Evolutionary conservation across 1,140 invertebrate species (phyloP), one percentile per base, ranked within the genome.

Genomic region (Nylanderia fulva): DNA sequence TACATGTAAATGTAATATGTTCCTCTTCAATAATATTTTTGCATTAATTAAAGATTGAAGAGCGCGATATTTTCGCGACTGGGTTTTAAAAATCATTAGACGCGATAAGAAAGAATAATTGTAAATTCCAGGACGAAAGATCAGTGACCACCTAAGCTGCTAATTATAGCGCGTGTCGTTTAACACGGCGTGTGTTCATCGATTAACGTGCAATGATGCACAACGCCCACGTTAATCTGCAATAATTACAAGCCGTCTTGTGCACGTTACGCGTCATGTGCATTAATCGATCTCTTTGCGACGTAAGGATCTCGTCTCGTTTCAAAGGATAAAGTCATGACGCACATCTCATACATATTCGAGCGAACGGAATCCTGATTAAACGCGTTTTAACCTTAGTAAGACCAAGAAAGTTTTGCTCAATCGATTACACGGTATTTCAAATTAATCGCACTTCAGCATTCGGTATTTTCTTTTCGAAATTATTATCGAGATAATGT

Each of bases 121-220:
- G 48, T 64, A 56, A 77, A 66, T 27, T 33, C 9, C n/a, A 1
- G 13, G 24, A 56, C 61, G 45, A 63, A 79, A 84, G 60, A 84
- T 77, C 72, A 84, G 45, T 77, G 82, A 66, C 60, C 36, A 84
- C 13, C 58, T 63, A 15, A 74, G 21, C 13, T 77, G 48, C 36
- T 84, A 79, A 84, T 84, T 84, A 84, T 68, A 82, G 76, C 45
- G 11, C 1, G 0, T 8, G 61, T 71, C 48, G 27, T 83, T 74
- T 66, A 83, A 66, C 33, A 11, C 45, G 27, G n/a, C 29, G 52
- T 56, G 33, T 60, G 69, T 68, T 75, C n/a, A 60, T 86, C 86
- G 85, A 87, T 87, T 87, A 75, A 24, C 79, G 74, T 48, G 29
- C 45, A 56, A 84, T 69, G 77, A 76, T 87, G 39, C 85, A 69